Evolutionary conservation across 2,888 invertebrate species (phyloP), one percentile per base, ranked within the genome.

Genomic region (Melinopterus prodromus): DNA sequence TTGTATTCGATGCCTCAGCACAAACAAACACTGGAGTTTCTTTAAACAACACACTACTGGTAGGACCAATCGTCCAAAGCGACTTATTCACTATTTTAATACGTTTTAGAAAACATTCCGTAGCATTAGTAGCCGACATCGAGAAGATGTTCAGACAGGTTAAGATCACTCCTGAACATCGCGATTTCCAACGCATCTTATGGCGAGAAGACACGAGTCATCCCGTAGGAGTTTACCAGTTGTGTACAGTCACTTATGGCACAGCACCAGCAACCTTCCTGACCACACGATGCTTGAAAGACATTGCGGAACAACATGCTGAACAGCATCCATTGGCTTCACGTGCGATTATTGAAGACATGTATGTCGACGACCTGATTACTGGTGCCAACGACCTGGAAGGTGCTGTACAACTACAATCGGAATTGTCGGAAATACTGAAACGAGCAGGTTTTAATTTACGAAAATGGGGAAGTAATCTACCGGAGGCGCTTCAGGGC

Each of bases 121-220:
- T 76, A 36, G 38, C 76, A 9, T n/a, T 76, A 12, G 76, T 76
- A 76, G 76, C 76, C 14, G 76, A 76, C 16, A 76, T 76, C 5
- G 76, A 76, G 37, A 76, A 76, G 37, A 76, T 76, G 76, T 76
- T 76, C 37, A 36, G 76, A 38, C 76, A 76, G 38, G 76, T 76
- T 9, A 76, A 35, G 75, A 35, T 75, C 15, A 37, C 15, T 35
- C 26, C 9, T 1, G 36, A 35, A 35, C 71, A 71, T 71, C 35
- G 36, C n/a, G 71, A 77, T 77, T 77, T 70, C 70, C 77, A 77
- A 77, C 71, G 77, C 70, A 77, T 77, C n/a, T 53, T 77, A 70
- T 77, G 77, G 77, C 37, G 77, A 70, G 37, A 38, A 38, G 12
- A 12, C 36, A 71, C 12, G 35, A 71, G 70, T 26, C n/a, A 77